Evolutionary conservation across 2,888 invertebrate species (phyloP).

Genomic region (Coelogynopora nodosa): DNA sequence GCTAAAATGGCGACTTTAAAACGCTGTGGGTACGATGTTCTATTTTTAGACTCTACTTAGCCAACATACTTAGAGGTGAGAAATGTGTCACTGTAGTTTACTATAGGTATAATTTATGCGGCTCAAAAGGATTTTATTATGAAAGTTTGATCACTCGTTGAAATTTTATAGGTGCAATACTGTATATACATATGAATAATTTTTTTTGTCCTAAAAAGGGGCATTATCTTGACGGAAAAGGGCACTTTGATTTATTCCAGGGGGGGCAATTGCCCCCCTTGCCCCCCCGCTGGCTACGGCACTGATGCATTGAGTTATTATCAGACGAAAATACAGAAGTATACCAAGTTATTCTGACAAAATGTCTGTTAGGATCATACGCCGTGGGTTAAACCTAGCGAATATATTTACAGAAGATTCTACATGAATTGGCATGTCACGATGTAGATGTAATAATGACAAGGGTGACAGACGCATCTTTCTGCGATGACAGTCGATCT

Average conservation of each 20-base stretch:
- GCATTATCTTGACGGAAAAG: neutral
- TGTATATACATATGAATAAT: neutral
- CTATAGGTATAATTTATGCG: neutral
- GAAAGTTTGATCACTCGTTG: constrained; percentile 6
- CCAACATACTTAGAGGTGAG: neutral
- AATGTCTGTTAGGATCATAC: too few species aligned
- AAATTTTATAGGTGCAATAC: neutral
- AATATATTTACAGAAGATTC: too few species aligned
- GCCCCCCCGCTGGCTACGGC: neutral
- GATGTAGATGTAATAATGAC: too few species aligned
- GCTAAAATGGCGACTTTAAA: neutral
- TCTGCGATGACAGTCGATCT: too few species aligned
- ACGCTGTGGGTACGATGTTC: neutral
- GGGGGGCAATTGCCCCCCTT: constrained; percentile 14
- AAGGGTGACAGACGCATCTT: too few species aligned
- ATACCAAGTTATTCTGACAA: too few species aligned
- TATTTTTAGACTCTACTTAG: neutral
- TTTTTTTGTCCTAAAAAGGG: constrained; percentile 25
- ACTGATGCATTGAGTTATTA: too few species aligned
- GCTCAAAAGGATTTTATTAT: neutral
- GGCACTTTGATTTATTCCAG: constrained; percentile 1
- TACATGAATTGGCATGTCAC: too few species aligned
- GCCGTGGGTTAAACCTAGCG: too few species aligned
- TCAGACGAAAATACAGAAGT: too few species aligned
- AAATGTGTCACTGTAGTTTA: neutral